Percentiles rank a stretch among this genome's conserved stretches.
phyloP scores from a whole-genome alignment of 2,888 invertebrate genomes.

The Caenorhabditis doughertyi region DNA sequence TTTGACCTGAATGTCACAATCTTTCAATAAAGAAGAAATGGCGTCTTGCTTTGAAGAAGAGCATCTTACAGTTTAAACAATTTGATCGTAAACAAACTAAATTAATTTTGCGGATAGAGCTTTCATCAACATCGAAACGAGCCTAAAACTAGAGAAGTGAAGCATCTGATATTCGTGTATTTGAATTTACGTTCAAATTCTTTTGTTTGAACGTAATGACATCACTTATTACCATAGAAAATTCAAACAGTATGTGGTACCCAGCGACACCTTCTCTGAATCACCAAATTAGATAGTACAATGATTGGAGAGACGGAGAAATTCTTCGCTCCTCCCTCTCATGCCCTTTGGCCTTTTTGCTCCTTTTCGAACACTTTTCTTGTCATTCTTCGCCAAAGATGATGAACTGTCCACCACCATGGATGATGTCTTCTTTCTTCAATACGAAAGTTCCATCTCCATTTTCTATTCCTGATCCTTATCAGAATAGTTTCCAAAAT shows the following conservation, averaged over 20 bases:
- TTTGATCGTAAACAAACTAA: too few relatives aligned
- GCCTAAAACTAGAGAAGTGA: too few relatives aligned
- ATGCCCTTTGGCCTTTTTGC: slow-evolving; percentile 11
- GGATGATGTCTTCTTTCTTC: slow-evolving; percentile 18
- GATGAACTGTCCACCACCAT: slow-evolving; percentile 29
- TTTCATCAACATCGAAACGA: too few relatives aligned
- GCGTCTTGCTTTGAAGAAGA: too few relatives aligned
- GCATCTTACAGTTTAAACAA: too few relatives aligned
- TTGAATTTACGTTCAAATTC: not conserved
- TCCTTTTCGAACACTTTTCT: slow-evolving; percentile 1
- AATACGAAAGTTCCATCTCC: slow-evolving; percentile 1
- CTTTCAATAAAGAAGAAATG: too few relatives aligned
- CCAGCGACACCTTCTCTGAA: slow-evolving; percentile 43
- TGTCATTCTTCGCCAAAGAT: not conserved
- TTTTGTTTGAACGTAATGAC: slow-evolving; percentile 4
- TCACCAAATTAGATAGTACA: slow-evolving; percentile 47
- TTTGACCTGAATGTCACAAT: too few relatives aligned
- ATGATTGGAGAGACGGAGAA: slow-evolving; percentile 29
- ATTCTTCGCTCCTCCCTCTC: slow-evolving; percentile 23
- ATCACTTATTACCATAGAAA: slow-evolving; percentile 7
- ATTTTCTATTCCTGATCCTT: not conserved
- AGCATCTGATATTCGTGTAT: not conserved
- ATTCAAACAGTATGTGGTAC: slow-evolving; percentile 43
- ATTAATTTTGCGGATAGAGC: too few relatives aligned
- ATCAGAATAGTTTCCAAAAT: not conserved